These are phyloP conservation scores for Calycopis cecrops DNA, from an alignment of 1,140 invertebrate genomes.

Conservation along the genomic window DNA sequence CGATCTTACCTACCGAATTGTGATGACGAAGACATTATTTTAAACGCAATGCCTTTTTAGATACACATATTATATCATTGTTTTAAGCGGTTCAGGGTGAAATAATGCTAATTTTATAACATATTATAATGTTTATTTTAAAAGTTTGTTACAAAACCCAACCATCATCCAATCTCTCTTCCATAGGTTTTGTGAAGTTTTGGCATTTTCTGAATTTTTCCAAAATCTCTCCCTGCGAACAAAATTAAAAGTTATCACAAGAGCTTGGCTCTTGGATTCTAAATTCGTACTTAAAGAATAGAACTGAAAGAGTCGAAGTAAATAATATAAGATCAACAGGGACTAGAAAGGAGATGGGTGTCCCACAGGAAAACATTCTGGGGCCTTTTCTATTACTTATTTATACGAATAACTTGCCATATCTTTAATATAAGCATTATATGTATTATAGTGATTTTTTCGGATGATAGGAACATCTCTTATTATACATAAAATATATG, in stretches of 20 bases:
- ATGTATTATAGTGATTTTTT: too few species aligned
- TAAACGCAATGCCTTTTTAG: not conserved
- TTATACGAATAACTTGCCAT: too few species aligned
- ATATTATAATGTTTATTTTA: not conserved
- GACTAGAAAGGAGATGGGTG: too few species aligned
- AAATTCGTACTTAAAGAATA: too few species aligned
- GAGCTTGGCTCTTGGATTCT: too few species aligned
- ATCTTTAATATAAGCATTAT: too few species aligned
- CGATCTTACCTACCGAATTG: slow-evolving; percentile 51
- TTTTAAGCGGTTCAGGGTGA: not conserved
- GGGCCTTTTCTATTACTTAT: too few species aligned
- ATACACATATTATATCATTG: not conserved
- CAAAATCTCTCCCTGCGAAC: slow-evolving; percentile 61
- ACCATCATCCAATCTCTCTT: slow-evolving; percentile 59
- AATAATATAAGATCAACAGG: too few species aligned
- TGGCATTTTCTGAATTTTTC: slow-evolving; percentile 64
- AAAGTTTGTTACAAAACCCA: slow-evolving; percentile 57
- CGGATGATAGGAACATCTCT: too few species aligned
- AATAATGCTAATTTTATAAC: not conserved
- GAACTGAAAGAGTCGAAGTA: too few species aligned
- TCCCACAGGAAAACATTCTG: too few species aligned
- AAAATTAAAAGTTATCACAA: not conserved
- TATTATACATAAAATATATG: too few species aligned
- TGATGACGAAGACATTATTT: slow-evolving; percentile 51
- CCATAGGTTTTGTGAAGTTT: slow-evolving; percentile 64